phyloP scores from a whole-genome alignment of 2,113 vertebrate species.

The Sus scrofa region DNA sequence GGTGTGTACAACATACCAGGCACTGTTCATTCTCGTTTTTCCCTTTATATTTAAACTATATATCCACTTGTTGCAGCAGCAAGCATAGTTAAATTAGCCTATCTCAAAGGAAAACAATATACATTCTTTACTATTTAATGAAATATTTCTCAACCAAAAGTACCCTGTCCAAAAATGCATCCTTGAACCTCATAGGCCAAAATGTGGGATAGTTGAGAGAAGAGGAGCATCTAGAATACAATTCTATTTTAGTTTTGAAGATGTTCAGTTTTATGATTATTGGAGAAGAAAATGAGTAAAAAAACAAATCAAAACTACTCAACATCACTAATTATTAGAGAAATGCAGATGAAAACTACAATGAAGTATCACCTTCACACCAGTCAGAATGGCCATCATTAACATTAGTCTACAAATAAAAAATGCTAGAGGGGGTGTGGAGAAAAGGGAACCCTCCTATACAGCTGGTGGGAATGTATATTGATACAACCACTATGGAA shows the following conservation, averaged over 20 bases:
- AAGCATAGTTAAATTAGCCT: constrained; percentile 69
- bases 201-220: background rate
- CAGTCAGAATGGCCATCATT: no score
- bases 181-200: constrained; percentile 36
- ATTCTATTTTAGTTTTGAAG: background rate
- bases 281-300: background rate
- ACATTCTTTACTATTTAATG: constrained; percentile 80
- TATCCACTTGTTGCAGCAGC: constrained; percentile 55
- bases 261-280: background rate
- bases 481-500: no score
- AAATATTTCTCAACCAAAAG: constrained; percentile 81
- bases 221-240: background rate
- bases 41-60: constrained; percentile 46
- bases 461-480: no score
- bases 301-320: background rate
- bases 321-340: no score
- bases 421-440: no score
- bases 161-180: constrained; percentile 61
- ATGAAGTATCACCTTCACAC: no score
- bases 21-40: constrained; percentile 39
- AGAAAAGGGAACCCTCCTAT: no score
- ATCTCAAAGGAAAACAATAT: constrained; percentile 80
- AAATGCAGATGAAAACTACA: no score
- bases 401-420: no score
- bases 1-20: background rate